Conservation (phyloP, 1,140 invertebrate species). For the Dendrolimus punctatus region DNA sequence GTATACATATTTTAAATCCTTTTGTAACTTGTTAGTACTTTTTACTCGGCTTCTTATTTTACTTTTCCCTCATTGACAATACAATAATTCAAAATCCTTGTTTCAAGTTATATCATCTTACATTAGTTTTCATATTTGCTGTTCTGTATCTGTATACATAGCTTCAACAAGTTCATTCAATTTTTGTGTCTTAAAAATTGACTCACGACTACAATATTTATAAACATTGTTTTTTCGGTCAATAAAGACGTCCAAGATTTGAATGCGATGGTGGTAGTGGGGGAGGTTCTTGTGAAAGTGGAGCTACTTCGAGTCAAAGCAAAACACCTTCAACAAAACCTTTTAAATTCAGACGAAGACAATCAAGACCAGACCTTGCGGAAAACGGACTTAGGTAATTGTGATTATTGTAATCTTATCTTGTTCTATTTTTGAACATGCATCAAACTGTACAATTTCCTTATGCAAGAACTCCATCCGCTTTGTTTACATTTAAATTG, state of each 20-base stretch:
- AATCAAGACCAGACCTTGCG: conserved; percentile 40
- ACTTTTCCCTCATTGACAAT: too few relatives aligned
- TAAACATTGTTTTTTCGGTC: conserved; percentile 1
- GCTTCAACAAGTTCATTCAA: background rate
- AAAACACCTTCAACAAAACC: conserved; percentile 47
- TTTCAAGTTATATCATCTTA: too few relatives aligned
- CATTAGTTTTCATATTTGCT: too few relatives aligned
- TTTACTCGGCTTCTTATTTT: too few relatives aligned
- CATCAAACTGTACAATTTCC: background rate
- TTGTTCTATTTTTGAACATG: too few relatives aligned
- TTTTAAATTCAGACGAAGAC: conserved; percentile 43
- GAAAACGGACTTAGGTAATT: conserved; percentile 44
- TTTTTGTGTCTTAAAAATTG: background rate
- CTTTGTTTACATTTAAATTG: background rate
- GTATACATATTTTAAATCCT: background rate
- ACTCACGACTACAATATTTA: background rate
- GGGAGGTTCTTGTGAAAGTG: conserved; percentile 52
- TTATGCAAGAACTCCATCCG: background rate
- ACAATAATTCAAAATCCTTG: too few relatives aligned
- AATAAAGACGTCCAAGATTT: conserved; percentile 38
- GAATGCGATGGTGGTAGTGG: conserved; percentile 58
- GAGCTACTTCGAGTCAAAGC: conserved; percentile 56
- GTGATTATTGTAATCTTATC: background rate
- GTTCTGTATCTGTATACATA: too few relatives aligned
- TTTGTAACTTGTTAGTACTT: too few relatives aligned